phyloP scores from a whole-genome alignment of 2,113 vertebrate genomes.

The Brienomyrus longianalis region DNA sequence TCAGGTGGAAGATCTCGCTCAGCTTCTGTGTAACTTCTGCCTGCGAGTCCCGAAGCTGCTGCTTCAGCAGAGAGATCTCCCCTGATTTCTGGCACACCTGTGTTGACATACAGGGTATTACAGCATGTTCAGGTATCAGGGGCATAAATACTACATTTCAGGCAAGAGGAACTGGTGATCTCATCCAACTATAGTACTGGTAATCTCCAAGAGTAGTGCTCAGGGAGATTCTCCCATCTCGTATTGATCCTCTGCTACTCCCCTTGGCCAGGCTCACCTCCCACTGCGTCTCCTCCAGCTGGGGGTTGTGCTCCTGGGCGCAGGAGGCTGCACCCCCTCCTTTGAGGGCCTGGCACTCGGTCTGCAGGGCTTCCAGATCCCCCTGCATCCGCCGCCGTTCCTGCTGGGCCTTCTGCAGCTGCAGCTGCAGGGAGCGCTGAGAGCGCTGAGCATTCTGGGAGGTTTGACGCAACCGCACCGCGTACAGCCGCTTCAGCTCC shows the following conservation, averaged over 20 bases:
- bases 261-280: slow-evolving; percentile 63
- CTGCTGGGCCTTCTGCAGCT: slow-evolving; percentile 86
- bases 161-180: not conserved
- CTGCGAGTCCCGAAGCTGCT: slow-evolving; percentile 89
- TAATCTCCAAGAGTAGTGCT: not conserved
- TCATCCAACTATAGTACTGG: not conserved
- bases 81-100: slow-evolving; percentile 95
- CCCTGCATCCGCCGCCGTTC: slow-evolving; percentile 82
- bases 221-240: not conserved
- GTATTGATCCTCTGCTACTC: not conserved
- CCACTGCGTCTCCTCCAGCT: slow-evolving; percentile 87
- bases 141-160: not conserved
- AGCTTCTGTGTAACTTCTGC: slow-evolving; percentile 88
- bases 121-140: not conserved
- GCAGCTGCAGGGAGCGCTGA: slow-evolving; percentile 80
- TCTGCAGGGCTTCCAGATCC: slow-evolving; percentile 69
- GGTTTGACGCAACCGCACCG: slow-evolving; percentile 82
- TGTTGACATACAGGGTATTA: not conserved
- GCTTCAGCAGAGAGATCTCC: slow-evolving; percentile 90
- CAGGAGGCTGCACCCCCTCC: slow-evolving; percentile 15
- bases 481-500: slow-evolving; percentile 85
- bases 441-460: slow-evolving; percentile 87
- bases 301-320: slow-evolving; percentile 54
- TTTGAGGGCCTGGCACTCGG: slow-evolving; percentile 51
- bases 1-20: slow-evolving; percentile 87